Percentiles rank a stretch among this genome's conserved stretches.
Evolutionary conservation across 2,888 invertebrate genomes (phyloP).

Genomic region (Noctua janthina): DNA sequence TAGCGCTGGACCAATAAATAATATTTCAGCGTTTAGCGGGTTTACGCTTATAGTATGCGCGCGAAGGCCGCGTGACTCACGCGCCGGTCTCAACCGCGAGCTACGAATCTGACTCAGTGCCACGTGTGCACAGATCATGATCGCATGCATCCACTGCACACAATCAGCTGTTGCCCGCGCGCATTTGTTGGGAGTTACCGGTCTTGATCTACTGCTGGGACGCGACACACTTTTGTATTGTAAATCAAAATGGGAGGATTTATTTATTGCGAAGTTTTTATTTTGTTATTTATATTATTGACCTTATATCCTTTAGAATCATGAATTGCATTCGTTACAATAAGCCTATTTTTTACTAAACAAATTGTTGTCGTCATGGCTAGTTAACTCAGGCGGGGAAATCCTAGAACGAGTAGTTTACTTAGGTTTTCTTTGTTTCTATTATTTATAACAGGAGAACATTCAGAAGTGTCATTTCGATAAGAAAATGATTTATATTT

Average conservation of each 20-base stretch:
- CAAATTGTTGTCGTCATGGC: slow-evolving; percentile 38
- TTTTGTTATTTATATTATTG: neutral
- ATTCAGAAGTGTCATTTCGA: slow-evolving; percentile 20
- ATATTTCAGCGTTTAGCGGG: slow-evolving; percentile 83
- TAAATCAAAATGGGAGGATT: slow-evolving; percentile 6
- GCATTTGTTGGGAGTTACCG: slow-evolving; percentile 47
- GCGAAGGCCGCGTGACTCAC: slow-evolving; percentile 88
- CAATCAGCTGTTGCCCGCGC: slow-evolving; percentile 69
- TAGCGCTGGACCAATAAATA: slow-evolving; percentile 83
- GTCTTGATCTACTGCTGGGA: slow-evolving; percentile 31
- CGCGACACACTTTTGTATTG: slow-evolving; percentile 7
- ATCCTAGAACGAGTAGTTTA: slow-evolving; percentile 13
- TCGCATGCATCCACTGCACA: slow-evolving; percentile 62
- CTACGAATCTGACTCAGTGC: slow-evolving; percentile 79
- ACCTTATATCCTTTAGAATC: slow-evolving; percentile 31
- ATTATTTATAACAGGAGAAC: slow-evolving; percentile 12
- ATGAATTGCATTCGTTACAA: slow-evolving; percentile 22
- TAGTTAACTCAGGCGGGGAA: slow-evolving; percentile 34
- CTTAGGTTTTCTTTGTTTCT: slow-evolving; percentile 9
- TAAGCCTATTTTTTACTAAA: slow-evolving; percentile 37
- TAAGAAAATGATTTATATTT: slow-evolving; percentile 24
- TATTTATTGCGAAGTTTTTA: slow-evolving; percentile 9
- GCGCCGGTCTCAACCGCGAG: slow-evolving; percentile 78
- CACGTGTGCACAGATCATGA: slow-evolving; percentile 72
- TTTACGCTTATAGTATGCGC: slow-evolving; percentile 77